Evolutionary conservation across 1,140 invertebrate species (phyloP).

Genomic region (Orchesella cincta): DNA sequence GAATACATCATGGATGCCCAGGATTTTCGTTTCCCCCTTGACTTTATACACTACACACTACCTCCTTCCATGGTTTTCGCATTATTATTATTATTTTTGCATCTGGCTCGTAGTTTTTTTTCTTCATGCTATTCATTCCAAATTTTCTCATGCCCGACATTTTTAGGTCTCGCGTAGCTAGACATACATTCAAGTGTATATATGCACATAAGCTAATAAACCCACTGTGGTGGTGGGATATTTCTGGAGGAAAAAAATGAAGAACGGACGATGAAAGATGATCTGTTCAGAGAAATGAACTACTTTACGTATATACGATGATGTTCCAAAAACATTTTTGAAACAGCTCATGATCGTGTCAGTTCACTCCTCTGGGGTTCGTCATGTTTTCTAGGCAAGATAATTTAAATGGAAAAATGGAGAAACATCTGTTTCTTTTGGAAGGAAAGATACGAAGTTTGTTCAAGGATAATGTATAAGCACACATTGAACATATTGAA

Average conservation of each 20-base stretch:
- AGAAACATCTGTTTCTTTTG: conserved; percentile 2
- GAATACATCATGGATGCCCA: conserved; percentile 21
- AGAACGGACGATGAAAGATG: conserved; percentile 13
- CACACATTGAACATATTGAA: too few species aligned
- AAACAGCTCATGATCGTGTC: neutral
- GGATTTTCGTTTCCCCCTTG: conserved; percentile 20
- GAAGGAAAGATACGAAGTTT: neutral
- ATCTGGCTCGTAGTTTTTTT: conserved; percentile 19
- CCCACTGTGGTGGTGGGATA: too few species aligned
- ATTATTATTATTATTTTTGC: conserved; percentile 17
- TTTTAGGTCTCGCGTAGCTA: too few species aligned
- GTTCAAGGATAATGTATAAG: neutral
- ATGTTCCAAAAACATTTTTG: neutral
- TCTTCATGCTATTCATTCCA: neutral
- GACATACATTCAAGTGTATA: too few species aligned
- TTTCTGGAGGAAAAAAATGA: conserved; percentile 21
- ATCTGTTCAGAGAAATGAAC: conserved; percentile 9
- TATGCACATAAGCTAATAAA: too few species aligned
- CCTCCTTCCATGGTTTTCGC: conserved; percentile 17
- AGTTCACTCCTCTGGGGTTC: neutral
- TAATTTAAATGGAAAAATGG: conserved; percentile 16
- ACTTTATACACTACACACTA: neutral
- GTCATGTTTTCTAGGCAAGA: neutral
- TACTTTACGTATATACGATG: neutral
- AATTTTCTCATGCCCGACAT: neutral